Evolutionary conservation across 2,888 invertebrate species (phyloP).

Genomic region (Acheta domesticus): DNA sequence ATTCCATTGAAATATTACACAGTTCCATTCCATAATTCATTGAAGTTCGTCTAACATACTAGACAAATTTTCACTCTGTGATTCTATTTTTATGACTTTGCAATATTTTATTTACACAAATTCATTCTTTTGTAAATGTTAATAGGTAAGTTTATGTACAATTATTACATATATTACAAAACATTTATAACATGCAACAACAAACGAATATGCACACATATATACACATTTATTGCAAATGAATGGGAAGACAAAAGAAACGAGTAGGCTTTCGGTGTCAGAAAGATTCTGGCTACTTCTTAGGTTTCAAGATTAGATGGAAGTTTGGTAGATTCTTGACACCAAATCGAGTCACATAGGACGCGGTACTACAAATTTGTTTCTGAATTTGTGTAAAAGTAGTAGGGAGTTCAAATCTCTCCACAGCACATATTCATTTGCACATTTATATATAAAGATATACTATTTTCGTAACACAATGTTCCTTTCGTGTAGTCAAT

Average conservation of each 20-base stretch:
- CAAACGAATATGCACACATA: slow-evolving; percentile 18
- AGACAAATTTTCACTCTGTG: background rate
- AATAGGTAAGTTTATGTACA: slow-evolving; percentile 2
- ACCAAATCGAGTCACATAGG: background rate
- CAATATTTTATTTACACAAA: slow-evolving; percentile 18
- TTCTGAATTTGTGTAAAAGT: background rate
- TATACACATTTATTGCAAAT: slow-evolving; percentile 18
- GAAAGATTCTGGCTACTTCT: background rate
- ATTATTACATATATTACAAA: slow-evolving; percentile 18
- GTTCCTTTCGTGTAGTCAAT: too few relatives aligned
- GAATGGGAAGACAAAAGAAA: slow-evolving; percentile 9
- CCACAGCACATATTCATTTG: too few relatives aligned
- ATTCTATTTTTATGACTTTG: slow-evolving; percentile 11
- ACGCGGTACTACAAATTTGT: background rate
- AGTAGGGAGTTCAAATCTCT: too few relatives aligned
- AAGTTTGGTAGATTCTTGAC: background rate
- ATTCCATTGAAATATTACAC: slow-evolving; percentile 18
- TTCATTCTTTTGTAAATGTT: background rate
- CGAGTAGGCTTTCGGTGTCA: background rate
- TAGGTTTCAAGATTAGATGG: background rate
- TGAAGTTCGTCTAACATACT: background rate
- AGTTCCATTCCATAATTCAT: background rate
- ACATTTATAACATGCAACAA: slow-evolving; percentile 18
- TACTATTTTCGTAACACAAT: too few relatives aligned
- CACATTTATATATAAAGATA: too few relatives aligned